These are phyloP conservation scores for Tor tambroides DNA, from an alignment of 2,113 vertebrate species.

Conservation along the genomic window DNA sequence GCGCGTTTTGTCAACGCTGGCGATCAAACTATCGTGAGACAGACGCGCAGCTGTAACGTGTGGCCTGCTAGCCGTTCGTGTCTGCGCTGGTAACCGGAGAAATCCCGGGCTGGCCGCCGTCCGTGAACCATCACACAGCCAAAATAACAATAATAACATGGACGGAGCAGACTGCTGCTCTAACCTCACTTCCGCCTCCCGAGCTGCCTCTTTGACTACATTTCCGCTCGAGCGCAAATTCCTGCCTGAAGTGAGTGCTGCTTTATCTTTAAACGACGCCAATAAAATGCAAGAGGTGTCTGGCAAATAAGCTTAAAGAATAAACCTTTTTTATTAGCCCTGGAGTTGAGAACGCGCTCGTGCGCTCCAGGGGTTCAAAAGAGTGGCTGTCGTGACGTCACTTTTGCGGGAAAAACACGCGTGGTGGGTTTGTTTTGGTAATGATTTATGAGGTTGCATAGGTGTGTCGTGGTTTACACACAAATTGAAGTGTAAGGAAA, in stretches of 20 bases:
- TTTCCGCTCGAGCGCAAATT: constrained; percentile 67
- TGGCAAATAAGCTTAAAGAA: not conserved
- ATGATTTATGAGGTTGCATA: constrained; percentile 41
- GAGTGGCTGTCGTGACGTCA: constrained; percentile 72
- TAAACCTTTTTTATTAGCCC: not conserved
- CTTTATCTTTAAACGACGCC: constrained; percentile 18
- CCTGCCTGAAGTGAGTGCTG: not conserved
- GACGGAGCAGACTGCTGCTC: constrained; percentile 71
- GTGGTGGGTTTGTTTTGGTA: constrained; percentile 81
- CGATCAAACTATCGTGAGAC: constrained; percentile 31
- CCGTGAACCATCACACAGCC: constrained; percentile 77
- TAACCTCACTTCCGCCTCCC: constrained; percentile 83
- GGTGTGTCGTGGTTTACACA: not conserved
- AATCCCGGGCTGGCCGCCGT: constrained; percentile 61
- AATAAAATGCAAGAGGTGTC: not conserved
- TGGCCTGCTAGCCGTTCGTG: constrained; percentile 63
- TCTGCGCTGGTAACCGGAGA: constrained; percentile 64
- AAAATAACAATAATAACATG: constrained; percentile 87
- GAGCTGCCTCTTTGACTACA: constrained; percentile 57
- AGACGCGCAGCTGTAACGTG: constrained; percentile 13
- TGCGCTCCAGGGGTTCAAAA: constrained; percentile 36
- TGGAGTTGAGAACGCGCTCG: not conserved
- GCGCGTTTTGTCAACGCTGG: constrained; percentile 58
- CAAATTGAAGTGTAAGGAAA: not conserved
- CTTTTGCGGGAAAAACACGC: constrained; percentile 78